Base-by-base conservation (phyloP, 2,113 vertebrate species). In the Clarias batrachus region DNA sequence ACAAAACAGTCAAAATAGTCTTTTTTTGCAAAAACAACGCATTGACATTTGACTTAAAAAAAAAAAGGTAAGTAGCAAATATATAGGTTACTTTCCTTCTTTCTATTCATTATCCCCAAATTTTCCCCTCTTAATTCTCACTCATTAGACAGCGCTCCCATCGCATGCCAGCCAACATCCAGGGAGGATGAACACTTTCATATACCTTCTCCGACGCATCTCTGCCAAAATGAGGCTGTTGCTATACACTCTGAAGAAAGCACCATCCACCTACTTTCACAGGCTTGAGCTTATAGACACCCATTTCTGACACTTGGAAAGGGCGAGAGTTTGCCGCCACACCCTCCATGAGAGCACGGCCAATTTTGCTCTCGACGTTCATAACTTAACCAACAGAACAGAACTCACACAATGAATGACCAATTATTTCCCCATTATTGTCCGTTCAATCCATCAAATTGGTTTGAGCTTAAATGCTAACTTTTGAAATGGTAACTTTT, bases 21-120 rank as follows among this genome's bases (percentile, higher is more conserved):
- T 23, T 13, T 80, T 80, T 60, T 12, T 62, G 10, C 19, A 12
- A 81, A 17, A 56, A 27, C 52, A 56, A 56, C 19, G 27, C 25
- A n/a, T 27, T 54, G 48, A n/a, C 48, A 54, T 76, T 76, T 25
- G 19, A 48, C 9, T 54, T 54, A 12, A 13, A 27, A 78, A 78
- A 27, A 25, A n/a, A 62, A 41, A 25, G 25, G 12, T 33, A 59
- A 21, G 33, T 79, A 56, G 6, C 25, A 62, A 80, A 80, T 59
- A 59, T 13, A 62, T 37, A 23, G 16, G n/a, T 2, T 30, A 19
- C 17, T 37, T 33, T 19, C 23, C 21, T 59, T 33, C 3, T 30
- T 30, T 4, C 1, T 0, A 1, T 41, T 5, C 9, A 13, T 74
- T 74, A 25, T 21, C 1, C 16, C 1, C 11, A 1, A 11, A 0